A percentile compares a stretch with the other conserved stretches of the same genome.
phyloP scores from a whole-genome alignment of 64 coral and sea anemone species.

The Acropora tenuis region DNA sequence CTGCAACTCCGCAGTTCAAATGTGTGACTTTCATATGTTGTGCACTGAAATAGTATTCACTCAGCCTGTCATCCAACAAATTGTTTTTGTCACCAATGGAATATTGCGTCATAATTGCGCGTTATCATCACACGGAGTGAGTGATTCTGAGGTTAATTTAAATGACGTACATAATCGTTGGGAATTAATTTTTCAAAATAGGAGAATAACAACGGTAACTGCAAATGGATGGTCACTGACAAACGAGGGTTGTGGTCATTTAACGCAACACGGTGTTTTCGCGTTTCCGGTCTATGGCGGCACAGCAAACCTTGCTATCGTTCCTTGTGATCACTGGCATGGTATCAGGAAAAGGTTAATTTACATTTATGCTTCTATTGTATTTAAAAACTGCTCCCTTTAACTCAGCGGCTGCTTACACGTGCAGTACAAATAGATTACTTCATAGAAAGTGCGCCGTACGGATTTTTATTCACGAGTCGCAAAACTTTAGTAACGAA shows the following conservation, averaged over 20 bases:
- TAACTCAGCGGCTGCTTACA: no score
- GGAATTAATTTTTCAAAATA: neutral
- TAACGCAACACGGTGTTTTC: neutral
- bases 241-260: neutral
- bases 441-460: no score
- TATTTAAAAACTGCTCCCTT: no score
- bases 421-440: no score
- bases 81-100: neutral
- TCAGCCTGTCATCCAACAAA: no score
- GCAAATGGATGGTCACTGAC: neutral
- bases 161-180: neutral
- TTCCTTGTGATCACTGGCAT: neutral
- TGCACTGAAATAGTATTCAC: no score
- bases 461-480: no score
- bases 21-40: no score
- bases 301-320: neutral
- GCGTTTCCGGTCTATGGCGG: neutral
- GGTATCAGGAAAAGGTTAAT: neutral
- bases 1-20: no score
- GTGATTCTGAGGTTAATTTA: neutral
- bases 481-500: no score
- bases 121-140: neutral
- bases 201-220: neutral
- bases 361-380: no score
- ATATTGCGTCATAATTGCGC: neutral